phyloP scores from a whole-genome alignment of 2,888 invertebrate species.

The Anoncus sp. region DNA sequence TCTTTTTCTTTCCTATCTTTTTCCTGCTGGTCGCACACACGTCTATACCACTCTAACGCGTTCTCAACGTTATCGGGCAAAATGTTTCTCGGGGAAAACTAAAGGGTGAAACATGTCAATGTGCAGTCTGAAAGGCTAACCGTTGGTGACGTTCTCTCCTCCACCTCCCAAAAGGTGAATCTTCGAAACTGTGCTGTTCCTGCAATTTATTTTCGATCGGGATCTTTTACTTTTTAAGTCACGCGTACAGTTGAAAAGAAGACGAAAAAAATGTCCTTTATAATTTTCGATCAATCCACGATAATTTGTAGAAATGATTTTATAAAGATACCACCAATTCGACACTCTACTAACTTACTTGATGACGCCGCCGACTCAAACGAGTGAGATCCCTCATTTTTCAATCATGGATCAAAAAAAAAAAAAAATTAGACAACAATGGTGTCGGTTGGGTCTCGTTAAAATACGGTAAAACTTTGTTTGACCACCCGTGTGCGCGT shows the following conservation, averaged over 20 bases:
- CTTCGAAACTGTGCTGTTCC: too few species aligned
- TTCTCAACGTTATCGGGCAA: conserved; percentile 35
- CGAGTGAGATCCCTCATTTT: conserved; percentile 11
- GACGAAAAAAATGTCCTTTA: too few species aligned
- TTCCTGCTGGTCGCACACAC: conserved; percentile 15
- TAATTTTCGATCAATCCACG: too few species aligned
- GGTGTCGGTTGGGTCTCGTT: neutral
- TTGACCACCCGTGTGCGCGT: conserved; percentile 31
- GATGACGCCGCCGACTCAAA: too few species aligned
- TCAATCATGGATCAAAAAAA: conserved; percentile 1
- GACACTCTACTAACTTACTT: too few species aligned
- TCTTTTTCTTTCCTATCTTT: conserved; percentile 36
- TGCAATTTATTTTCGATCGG: too few species aligned
- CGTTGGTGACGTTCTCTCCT: neutral
- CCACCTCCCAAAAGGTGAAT: neutral
- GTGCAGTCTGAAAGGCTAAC: neutral
- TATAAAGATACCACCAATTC: too few species aligned
- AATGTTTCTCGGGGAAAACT: conserved; percentile 16
- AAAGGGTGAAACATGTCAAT: conserved; percentile 11
- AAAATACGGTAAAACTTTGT: neutral
- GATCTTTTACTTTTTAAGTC: too few species aligned
- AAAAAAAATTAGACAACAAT: conserved; percentile 17
- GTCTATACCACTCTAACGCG: conserved; percentile 40
- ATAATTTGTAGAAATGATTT: too few species aligned
- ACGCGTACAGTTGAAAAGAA: too few species aligned